phyloP scores from a whole-genome alignment of 2,113 vertebrate species.

The Damaliscus lunatus region DNA sequence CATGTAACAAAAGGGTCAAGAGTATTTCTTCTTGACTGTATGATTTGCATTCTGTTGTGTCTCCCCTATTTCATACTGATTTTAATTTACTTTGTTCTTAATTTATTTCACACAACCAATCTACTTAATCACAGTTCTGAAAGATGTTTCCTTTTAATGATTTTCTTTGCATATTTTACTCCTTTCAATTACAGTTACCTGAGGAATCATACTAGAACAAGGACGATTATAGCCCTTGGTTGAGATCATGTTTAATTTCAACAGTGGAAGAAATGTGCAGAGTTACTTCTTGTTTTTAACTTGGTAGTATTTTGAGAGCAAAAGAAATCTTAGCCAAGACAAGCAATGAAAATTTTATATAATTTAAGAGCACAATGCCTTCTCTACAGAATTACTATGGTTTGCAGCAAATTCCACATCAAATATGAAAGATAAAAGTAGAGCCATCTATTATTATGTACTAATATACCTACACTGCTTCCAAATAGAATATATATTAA shows the following conservation, averaged over 20 bases:
- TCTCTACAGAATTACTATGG: conserved; percentile 48
- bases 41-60: neutral
- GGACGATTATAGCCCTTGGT: neutral
- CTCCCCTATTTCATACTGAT: neutral
- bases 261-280: neutral
- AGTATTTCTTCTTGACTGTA: neutral
- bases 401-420: conserved; percentile 58
- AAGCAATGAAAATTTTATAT: conserved; percentile 62
- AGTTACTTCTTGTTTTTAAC: conserved; percentile 46
- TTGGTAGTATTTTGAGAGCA: conserved; percentile 46
- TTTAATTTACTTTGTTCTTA: conserved; percentile 43
- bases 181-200: neutral
- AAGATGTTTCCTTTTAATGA: conserved; percentile 46
- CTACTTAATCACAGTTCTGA: conserved; percentile 45
- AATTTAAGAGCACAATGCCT: conserved; percentile 53
- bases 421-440: conserved; percentile 50
- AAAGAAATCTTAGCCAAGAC: conserved; percentile 64
- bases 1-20: neutral
- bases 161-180: conserved; percentile 48
- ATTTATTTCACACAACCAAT: conserved; percentile 41
- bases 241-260: neutral
- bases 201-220: neutral
- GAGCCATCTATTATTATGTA: conserved; percentile 30
- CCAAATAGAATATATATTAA: conserved; percentile 53
- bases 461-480: conserved; percentile 9